Evolutionary conservation across 2,113 vertebrate species (phyloP).

Genomic region (Sorex fumeus): DNA sequence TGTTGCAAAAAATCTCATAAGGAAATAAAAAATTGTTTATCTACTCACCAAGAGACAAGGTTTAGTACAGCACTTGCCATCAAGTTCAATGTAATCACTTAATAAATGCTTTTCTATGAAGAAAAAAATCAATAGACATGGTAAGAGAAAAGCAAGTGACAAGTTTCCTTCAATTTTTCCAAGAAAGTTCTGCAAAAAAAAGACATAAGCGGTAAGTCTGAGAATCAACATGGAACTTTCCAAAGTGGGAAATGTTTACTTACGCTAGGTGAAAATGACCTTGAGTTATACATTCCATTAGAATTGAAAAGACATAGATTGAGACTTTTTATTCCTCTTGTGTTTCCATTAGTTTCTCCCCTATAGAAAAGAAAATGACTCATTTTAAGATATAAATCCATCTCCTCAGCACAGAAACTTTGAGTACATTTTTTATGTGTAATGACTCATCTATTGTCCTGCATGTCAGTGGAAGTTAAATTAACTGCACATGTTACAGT

Average conservation of each 20-base stretch:
- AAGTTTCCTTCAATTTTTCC: constrained; percentile 8
- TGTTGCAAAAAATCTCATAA: background rate
- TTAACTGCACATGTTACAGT: constrained; percentile 50
- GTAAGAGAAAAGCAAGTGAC: background rate
- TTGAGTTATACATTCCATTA: background rate
- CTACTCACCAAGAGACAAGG: background rate
- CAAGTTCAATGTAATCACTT: background rate
- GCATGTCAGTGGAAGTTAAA: constrained; percentile 53
- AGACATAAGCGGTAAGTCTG: background rate
- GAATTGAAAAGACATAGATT: constrained; percentile 25
- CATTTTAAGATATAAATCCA: constrained; percentile 20
- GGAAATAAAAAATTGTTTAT: background rate
- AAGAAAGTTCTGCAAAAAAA: constrained; percentile 23
- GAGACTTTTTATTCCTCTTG: constrained; percentile 1
- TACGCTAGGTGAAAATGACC: background rate
- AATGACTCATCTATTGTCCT: constrained; percentile 1
- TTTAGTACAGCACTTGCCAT: background rate
- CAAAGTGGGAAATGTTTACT: constrained; percentile 26
- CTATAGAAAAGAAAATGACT: constrained; percentile 2
- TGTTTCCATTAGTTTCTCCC: constrained; percentile 13
- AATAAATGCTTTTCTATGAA: constrained; percentile 23
- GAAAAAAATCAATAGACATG: constrained; percentile 33
- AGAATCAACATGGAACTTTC: background rate
- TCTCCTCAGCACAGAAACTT: constrained; percentile 35
- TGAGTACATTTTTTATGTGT: constrained; percentile 21